Percentiles rank a stretch among this genome's conserved stretches.
Conservation (phyloP, 1,140 invertebrate species). For the Drosophila bipectinata region DNA sequence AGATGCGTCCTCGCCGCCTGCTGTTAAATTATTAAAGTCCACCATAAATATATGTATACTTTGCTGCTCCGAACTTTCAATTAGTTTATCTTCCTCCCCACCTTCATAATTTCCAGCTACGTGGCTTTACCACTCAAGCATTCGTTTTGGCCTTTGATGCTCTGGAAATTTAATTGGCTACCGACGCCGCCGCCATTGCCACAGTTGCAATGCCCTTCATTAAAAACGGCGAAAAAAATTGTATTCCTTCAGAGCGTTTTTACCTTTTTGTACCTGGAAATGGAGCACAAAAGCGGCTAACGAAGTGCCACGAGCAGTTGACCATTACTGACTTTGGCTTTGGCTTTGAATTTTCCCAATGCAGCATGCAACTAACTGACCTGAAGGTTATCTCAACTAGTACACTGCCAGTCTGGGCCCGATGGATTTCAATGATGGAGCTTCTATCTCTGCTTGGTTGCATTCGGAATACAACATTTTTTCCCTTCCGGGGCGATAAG, state of each 20-base stretch:
- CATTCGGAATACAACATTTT: constrained; percentile 46
- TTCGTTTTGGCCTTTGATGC: constrained; percentile 38
- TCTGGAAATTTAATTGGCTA: constrained; percentile 60
- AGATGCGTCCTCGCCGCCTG: constrained; percentile 1
- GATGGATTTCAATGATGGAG: constrained; percentile 5
- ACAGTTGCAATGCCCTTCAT: constrained; percentile 49
- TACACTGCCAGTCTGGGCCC: constrained; percentile 4
- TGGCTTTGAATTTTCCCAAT: constrained; percentile 24
- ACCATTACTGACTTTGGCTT: constrained; percentile 51
- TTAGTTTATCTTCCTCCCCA: constrained; percentile 26
- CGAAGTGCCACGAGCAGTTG: constrained; percentile 58
- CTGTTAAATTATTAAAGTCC: constrained; percentile 55
- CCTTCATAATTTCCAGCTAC: constrained; percentile 15
- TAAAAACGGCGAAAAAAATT: constrained; percentile 33
- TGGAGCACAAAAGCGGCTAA: constrained; percentile 45
- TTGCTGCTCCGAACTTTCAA: constrained; percentile 17
- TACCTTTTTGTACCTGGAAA: constrained; percentile 2
- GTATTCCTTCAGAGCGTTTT: constrained; percentile 8
- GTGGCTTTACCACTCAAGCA: constrained; percentile 23
- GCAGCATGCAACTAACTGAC: constrained; percentile 4
- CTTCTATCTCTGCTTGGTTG: not conserved
- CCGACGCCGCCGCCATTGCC: constrained; percentile 29
- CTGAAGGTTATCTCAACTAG: constrained; percentile 33
- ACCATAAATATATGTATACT: constrained; percentile 24
- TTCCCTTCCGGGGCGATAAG: constrained; percentile 54